A percentile compares a stretch with the other conserved stretches of the same genome.
phyloP scores from a whole-genome alignment of 2,888 invertebrate species.

The Xanthostigma xanthostigma region DNA sequence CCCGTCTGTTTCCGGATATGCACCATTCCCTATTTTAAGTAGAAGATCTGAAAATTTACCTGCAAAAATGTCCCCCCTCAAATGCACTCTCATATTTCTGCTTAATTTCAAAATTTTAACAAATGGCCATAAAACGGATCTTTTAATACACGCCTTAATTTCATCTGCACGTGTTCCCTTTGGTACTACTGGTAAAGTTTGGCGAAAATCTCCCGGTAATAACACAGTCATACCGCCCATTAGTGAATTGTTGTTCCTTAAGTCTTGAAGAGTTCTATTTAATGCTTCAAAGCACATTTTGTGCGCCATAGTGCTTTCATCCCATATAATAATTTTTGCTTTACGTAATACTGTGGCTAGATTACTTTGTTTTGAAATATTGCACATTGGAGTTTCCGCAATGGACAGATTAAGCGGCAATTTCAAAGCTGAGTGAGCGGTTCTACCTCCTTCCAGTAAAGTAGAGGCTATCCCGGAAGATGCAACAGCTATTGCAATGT shows the following conservation, averaged over 20 bases:
- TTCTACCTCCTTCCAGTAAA: slow-evolving; percentile 14
- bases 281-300: slow-evolving; percentile 15
- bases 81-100: slow-evolving; percentile 3
- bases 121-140: slow-evolving; percentile 13
- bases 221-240: slow-evolving; percentile 14
- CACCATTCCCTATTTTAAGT: slow-evolving; percentile 5
- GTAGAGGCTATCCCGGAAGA: slow-evolving; percentile 21
- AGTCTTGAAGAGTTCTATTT: slow-evolving; percentile 10
- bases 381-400: slow-evolving; percentile 9
- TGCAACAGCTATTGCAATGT: slow-evolving; percentile 17
- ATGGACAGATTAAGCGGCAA: slow-evolving; percentile 8
- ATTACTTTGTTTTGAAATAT: slow-evolving; percentile 8
- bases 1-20: slow-evolving; percentile 6
- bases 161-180: slow-evolving; percentile 6
- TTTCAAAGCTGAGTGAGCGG: slow-evolving; percentile 17
- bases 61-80: neutral
- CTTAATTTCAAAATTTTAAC: neutral
- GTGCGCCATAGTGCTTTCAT: slow-evolving; percentile 17
- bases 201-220: slow-evolving; percentile 15
- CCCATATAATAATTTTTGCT: slow-evolving; percentile 14
- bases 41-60: slow-evolving; percentile 3
- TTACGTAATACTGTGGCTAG: slow-evolving; percentile 8
- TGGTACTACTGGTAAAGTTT: slow-evolving; percentile 12
- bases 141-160: slow-evolving; percentile 15
- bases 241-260: slow-evolving; percentile 6